Percentiles rank a stretch among this genome's conserved stretches.
phyloP scores from a whole-genome alignment of 92 coral and sea anemone species.

The Hydrozoanthus gracilis region DNA sequence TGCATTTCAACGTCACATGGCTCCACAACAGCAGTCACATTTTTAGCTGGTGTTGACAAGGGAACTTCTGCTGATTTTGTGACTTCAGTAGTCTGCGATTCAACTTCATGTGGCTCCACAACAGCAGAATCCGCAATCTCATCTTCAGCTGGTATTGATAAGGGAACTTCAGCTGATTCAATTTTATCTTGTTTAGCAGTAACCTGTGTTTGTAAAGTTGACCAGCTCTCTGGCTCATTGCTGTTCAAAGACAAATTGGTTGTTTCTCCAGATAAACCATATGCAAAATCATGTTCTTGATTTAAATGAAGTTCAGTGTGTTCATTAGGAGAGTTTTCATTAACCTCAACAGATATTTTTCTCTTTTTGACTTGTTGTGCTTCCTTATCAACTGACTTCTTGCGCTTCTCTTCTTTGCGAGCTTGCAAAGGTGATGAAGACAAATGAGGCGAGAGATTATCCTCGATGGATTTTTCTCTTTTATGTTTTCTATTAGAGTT shows the following conservation, averaged over 20 bases:
- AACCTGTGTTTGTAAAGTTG: neutral
- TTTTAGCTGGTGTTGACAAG: neutral
- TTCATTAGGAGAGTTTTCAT: neutral
- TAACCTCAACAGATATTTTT: neutral
- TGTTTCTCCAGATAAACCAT: neutral
- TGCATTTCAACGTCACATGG: no score
- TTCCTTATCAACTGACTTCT: neutral
- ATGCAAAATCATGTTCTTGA: neutral
- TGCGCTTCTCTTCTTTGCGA: neutral
- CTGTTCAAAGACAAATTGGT: neutral
- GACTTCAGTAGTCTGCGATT: no score
- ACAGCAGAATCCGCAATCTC: neutral
- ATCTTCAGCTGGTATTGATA: neutral
- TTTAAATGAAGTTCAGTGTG: neutral
- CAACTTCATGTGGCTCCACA: no score
- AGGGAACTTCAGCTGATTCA: neutral
- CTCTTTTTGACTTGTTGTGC: neutral
- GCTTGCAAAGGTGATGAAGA: conserved; percentile 7
- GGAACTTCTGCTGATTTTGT: no score
- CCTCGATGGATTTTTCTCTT: neutral
- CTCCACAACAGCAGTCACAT: no score
- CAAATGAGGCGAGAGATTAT: neutral
- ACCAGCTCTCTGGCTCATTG: neutral
- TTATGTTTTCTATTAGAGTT: conserved; percentile 23
- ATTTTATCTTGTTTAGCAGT: neutral